Evolutionary conservation across 2,797 vertebrate species (phyloP).

Genomic region (Microctenopoma lineatum): DNA sequence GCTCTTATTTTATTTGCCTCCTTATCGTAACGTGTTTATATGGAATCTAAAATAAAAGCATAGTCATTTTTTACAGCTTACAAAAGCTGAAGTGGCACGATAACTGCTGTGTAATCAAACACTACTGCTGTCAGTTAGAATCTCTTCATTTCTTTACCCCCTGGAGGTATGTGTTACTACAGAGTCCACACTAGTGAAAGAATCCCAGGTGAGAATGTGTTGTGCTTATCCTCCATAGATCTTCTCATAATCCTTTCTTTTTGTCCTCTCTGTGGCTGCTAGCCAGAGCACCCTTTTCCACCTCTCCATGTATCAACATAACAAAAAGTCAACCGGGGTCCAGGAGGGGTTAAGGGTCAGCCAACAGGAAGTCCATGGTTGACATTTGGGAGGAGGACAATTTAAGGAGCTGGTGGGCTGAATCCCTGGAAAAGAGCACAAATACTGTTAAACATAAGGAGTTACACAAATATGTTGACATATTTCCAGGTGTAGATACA

Average conservation of each 20-base stretch:
- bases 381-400: constrained; percentile 38
- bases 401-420: constrained; percentile 75
- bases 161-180: constrained; percentile 53
- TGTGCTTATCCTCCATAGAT: constrained; percentile 56
- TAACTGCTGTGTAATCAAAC: constrained; percentile 40
- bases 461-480: neutral
- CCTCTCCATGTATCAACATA: constrained; percentile 49
- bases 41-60: constrained; percentile 46
- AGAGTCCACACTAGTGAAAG: constrained; percentile 42
- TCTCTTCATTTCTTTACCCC: constrained; percentile 51
- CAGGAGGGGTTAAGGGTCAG: constrained; percentile 47
- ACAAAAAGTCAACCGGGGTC: constrained; percentile 49
- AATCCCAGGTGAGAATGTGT: constrained; percentile 33
- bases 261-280: constrained; percentile 36
- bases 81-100: constrained; percentile 18
- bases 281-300: constrained; percentile 27
- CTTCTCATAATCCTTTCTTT: constrained; percentile 40
- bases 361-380: constrained; percentile 48
- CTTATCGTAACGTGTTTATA: constrained; percentile 26
- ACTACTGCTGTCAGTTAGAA: constrained; percentile 25
- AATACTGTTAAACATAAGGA: constrained; percentile 17
- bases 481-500: neutral
- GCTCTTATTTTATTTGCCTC: constrained; percentile 38
- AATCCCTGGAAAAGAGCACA: constrained; percentile 69
- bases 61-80: constrained; percentile 33